A percentile compares a stretch with the other conserved stretches of the same genome.
phyloP scores from a whole-genome alignment of 2,888 invertebrate genomes.

The Drosophila vallismaia region DNA sequence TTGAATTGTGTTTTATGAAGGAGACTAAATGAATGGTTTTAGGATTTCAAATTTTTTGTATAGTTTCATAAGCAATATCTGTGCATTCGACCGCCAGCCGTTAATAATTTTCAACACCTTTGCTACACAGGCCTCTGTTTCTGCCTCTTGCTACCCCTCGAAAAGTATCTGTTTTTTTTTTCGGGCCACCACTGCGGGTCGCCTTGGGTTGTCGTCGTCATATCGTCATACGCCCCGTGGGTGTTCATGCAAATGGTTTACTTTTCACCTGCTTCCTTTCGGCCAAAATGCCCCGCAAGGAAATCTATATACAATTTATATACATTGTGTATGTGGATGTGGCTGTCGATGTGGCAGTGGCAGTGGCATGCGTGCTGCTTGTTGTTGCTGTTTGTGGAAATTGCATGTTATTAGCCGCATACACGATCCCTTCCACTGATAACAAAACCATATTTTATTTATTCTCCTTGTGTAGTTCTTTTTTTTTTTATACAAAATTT shows the following conservation, averaged over 20 bases:
- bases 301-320: constrained; percentile 11
- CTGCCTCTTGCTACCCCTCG: constrained; percentile 5
- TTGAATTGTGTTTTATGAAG: constrained; percentile 14
- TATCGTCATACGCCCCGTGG: constrained; percentile 46
- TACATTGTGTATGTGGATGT: constrained; percentile 15
- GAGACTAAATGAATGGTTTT: too few relatives aligned
- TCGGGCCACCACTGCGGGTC: constrained; percentile 52
- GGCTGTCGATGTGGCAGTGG: neutral
- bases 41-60: too few relatives aligned
- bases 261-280: constrained; percentile 77
- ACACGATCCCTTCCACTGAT: constrained; percentile 77
- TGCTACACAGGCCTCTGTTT: constrained; percentile 24
- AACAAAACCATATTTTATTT: constrained; percentile 74
- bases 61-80: neutral
- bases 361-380: constrained; percentile 56
- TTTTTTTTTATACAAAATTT: constrained; percentile 61
- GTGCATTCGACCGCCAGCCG: constrained; percentile 50
- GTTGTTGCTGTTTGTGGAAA: constrained; percentile 65
- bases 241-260: constrained; percentile 78
- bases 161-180: neutral
- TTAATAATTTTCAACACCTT: constrained; percentile 76
- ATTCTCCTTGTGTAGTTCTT: constrained; percentile 20
- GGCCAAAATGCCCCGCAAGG: constrained; percentile 30
- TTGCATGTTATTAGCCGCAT: constrained; percentile 79
- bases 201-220: constrained; percentile 65